Percentiles rank a stretch among this genome's conserved stretches.
These are phyloP conservation scores for Narcine bancroftii DNA, from an alignment of 2,113 vertebrate genomes.

Conservation along the genomic window DNA sequence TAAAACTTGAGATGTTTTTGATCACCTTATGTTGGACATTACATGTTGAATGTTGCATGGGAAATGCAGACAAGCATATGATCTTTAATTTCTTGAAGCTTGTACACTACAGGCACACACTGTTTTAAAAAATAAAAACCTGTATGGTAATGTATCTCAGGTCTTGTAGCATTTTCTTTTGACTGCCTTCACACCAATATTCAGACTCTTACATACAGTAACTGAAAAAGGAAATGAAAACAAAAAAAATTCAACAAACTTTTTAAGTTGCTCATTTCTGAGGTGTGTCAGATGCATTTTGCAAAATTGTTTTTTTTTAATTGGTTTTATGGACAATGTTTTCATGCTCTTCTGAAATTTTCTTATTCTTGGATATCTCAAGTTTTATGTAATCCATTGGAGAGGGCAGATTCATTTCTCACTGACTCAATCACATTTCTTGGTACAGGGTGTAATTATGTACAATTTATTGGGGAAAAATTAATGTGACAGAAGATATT, in stretches of 20 bases:
- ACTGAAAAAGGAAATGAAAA: slow-evolving; percentile 35
- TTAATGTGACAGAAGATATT: not conserved
- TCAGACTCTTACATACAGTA: slow-evolving; percentile 20
- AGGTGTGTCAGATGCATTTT: not conserved
- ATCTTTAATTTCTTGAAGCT: slow-evolving; percentile 22
- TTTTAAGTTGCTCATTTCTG: not conserved
- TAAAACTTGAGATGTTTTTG: not conserved
- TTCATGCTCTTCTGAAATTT: not conserved
- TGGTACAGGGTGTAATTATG: not conserved
- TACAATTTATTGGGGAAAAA: not conserved
- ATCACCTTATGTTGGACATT: not conserved
- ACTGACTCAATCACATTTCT: not conserved
- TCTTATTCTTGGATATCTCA: not conserved
- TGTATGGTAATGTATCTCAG: slow-evolving; percentile 25
- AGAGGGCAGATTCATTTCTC: not conserved
- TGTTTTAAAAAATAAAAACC: slow-evolving; percentile 30
- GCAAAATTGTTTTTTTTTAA: not conserved
- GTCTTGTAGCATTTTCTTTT: slow-evolving; percentile 28
- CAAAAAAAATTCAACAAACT: slow-evolving; percentile 10
- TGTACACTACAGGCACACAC: slow-evolving; percentile 27
- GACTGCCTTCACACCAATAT: not conserved
- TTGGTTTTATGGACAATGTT: not conserved
- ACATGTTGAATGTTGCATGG: not conserved
- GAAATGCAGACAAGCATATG: slow-evolving; percentile 17
- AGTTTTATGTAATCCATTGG: not conserved